These are phyloP conservation scores for Adelognathus sp. DNA, from an alignment of 2,888 invertebrate genomes.

Conservation along the genomic window DNA sequence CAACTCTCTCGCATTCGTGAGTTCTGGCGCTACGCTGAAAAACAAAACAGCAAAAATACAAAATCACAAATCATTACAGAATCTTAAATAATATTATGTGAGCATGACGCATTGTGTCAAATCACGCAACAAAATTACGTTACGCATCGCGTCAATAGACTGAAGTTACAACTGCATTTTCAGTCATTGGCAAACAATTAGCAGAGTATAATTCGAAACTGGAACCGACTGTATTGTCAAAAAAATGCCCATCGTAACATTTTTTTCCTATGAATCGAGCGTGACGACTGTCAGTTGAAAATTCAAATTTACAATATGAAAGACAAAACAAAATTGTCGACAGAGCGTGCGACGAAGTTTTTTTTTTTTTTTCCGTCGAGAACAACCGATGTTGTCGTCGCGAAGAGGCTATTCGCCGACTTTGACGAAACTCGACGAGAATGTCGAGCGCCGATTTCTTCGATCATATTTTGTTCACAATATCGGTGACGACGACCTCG, in stretches of 20 bases:
- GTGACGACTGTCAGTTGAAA: slow-evolving; percentile 41
- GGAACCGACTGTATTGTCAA: not conserved
- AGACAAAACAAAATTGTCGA: slow-evolving; percentile 38
- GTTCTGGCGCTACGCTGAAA: slow-evolving; percentile 8
- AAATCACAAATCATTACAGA: not conserved
- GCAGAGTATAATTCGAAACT: too few species aligned
- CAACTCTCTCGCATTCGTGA: not conserved
- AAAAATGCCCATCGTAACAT: not conserved
- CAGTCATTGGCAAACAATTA: too few species aligned
- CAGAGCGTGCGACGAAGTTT: slow-evolving; percentile 43
- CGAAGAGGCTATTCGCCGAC: slow-evolving; percentile 36
- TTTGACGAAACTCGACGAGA: slow-evolving; percentile 4
- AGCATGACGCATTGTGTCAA: too few species aligned
- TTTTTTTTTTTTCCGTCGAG: too few species aligned
- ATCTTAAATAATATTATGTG: not conserved
- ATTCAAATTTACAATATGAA: slow-evolving; percentile 29
- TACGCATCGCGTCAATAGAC: too few species aligned
- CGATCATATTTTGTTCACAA: not conserved
- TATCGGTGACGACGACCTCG: not conserved
- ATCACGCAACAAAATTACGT: too few species aligned
- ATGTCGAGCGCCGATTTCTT: slow-evolving; percentile 26
- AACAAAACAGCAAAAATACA: not conserved
- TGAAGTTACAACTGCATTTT: too few species aligned
- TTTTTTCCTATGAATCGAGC: too few species aligned
- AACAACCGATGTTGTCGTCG: slow-evolving; percentile 27